These are phyloP conservation scores for Thunnus thynnus DNA, from an alignment of 2,113 vertebrate species.

Conservation along the genomic window DNA sequence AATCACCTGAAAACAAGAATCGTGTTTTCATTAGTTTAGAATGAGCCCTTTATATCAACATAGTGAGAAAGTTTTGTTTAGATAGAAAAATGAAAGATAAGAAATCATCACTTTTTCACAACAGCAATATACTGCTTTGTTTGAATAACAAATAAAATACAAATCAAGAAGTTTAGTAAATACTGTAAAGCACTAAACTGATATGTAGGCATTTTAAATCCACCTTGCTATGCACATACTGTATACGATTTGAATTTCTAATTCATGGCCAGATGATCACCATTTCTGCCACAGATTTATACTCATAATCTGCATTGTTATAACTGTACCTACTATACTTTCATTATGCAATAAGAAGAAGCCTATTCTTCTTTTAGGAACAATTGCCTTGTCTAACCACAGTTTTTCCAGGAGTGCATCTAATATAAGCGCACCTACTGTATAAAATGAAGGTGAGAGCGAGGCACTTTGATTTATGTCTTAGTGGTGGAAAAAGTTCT, in stretches of 20 bases:
- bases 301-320: neutral
- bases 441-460: constrained; percentile 35
- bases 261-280: too few species aligned
- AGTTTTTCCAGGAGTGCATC: constrained; percentile 14
- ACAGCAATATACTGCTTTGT: neutral
- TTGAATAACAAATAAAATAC: neutral
- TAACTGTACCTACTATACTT: constrained; percentile 1
- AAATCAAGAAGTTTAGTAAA: neutral
- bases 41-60: too few species aligned
- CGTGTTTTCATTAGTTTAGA: too few species aligned
- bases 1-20: too few species aligned
- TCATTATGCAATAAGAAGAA: constrained; percentile 8
- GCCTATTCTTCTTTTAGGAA: constrained; percentile 3
- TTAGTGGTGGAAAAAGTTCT: constrained; percentile 46
- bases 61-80: too few species aligned
- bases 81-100: neutral
- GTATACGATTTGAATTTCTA: neutral
- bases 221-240: neutral
- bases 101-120: neutral
- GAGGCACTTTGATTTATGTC: constrained; percentile 58
- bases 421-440: constrained; percentile 42
- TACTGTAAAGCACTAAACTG: too few species aligned
- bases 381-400: constrained; percentile 15
- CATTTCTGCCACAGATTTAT: neutral
- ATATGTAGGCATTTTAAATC: too few species aligned